Conservation (phyloP, 2,888 invertebrate species). For the Meta bourneti region DNA sequence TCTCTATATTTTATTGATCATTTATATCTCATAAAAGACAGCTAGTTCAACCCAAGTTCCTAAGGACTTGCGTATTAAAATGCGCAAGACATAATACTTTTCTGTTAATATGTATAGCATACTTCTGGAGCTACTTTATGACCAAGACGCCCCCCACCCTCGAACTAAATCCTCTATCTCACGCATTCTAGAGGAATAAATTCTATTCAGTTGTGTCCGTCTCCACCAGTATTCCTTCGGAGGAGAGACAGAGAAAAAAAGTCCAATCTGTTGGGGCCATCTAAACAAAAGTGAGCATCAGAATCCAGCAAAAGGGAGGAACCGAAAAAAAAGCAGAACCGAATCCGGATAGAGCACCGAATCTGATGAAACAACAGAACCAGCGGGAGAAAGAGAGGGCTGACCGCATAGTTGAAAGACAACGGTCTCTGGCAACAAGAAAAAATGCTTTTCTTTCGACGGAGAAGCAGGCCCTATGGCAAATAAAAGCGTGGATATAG, state of each 20-base stretch:
- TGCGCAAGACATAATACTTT: no score
- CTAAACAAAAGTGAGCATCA: constrained; percentile 1
- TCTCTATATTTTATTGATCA: no score
- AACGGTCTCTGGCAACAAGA: constrained; percentile 27
- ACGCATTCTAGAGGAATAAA: not conserved
- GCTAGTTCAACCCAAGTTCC: no score
- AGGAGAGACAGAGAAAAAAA: constrained; percentile 9
- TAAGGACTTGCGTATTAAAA: no score
- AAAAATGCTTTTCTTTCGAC: constrained; percentile 44
- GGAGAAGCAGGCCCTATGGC: constrained; percentile 23
- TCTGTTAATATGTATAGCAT: no score
- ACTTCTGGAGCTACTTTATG: no score
- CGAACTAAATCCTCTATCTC: not conserved
- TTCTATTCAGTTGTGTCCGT: not conserved
- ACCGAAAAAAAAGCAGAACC: constrained; percentile 2
- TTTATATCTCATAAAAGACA: no score
- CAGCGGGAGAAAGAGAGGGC: constrained; percentile 2
- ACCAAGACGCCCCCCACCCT: no score
- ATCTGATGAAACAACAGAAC: constrained; percentile 61
- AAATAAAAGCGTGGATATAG: constrained; percentile 43
- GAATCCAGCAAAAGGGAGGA: constrained; percentile 17
- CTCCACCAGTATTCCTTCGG: not conserved
- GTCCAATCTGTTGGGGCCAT: constrained; percentile 32
- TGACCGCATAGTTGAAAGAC: constrained; percentile 61
- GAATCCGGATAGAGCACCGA: constrained; percentile 25